Base-by-base conservation (phyloP, 1,140 invertebrate species). In the Metaphire vulgaris region DNA sequence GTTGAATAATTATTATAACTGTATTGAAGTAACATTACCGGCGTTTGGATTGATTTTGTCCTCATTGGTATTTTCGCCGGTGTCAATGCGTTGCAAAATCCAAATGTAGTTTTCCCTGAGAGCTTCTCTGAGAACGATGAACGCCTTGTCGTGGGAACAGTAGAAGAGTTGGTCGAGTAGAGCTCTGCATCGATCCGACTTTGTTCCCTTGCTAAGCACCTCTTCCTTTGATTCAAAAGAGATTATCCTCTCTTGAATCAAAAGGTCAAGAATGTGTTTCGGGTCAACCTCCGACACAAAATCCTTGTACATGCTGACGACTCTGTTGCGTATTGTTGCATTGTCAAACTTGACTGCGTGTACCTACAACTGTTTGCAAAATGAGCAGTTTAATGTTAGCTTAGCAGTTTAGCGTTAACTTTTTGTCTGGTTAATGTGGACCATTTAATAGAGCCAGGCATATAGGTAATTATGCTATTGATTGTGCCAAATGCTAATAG, bases 261-360 rank as follows among this genome's bases (percentile, higher is more conserved):
- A 30, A 28, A 21, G 34, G 41, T 73, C 72, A 26, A 73, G 72
- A 12, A 73, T 26, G 72, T 15, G 0, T 26, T 73, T 73, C 28
- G 72, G 72, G 29, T 73, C 72, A 56, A 73, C 72, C 56, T 73
- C 72, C 28, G 32, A 31, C 32, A 73, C 41, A 30, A 73, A 73
- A 26, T 33, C 28, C 72, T 73, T 73, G 41, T 73, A 73, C 32
- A 73, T 73, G 41, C 21, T 56, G 41, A 56, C 41, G 41, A 56
- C 41, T 56, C 21, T 21, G 41, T 56, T 56, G 41, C 41, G 41
- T 12, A 56, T 56, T 21, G 6, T 6, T 56, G 41, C 6, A 21
- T 56, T 56, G 6, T 56, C 41, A 21, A 6, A 56, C 21, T 56
- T n/a, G n/a, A n/a, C n/a, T n/a, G n/a, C n/a, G n/a, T n/a, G n/a